A percentile compares a stretch with the other conserved stretches of the same genome.
Evolutionary conservation across 2,888 invertebrate species (phyloP).

Genomic region (Polyommatus iphigenia): DNA sequence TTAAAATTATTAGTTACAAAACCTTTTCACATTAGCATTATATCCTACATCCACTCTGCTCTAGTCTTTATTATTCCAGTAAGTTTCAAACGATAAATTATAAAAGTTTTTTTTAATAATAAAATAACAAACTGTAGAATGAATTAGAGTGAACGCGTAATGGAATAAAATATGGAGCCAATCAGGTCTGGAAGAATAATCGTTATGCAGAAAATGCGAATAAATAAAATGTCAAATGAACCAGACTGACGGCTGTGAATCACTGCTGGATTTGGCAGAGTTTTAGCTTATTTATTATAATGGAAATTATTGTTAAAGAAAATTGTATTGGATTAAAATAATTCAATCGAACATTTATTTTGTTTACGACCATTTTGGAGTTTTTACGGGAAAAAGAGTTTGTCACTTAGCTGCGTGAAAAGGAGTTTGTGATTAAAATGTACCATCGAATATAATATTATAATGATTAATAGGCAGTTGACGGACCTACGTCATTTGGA

Average conservation of each 20-base stretch:
- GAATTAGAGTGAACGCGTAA: not conserved
- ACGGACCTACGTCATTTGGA: too few relatives aligned
- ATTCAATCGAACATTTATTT: not conserved
- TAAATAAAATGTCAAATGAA: constrained; percentile 33
- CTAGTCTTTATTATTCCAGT: not conserved
- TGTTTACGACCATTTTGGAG: not conserved
- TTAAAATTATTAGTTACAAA: not conserved
- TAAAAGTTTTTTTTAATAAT: not conserved
- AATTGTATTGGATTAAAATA: constrained; percentile 13
- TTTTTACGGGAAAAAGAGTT: not conserved
- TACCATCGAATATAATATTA: too few relatives aligned
- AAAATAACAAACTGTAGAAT: not conserved
- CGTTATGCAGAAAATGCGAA: constrained; percentile 32
- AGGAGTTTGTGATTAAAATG: not conserved
- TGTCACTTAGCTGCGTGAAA: too few relatives aligned
- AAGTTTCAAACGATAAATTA: not conserved
- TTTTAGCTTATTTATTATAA: constrained; percentile 18
- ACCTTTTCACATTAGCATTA: not conserved
- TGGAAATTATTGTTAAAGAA: constrained; percentile 14
- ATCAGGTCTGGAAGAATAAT: constrained; percentile 31
- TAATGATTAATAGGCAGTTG: too few relatives aligned
- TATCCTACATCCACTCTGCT: not conserved
- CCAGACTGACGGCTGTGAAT: constrained; percentile 30
- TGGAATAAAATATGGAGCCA: constrained; percentile 20
- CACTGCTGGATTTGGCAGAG: constrained; percentile 29